phyloP scores from a whole-genome alignment of 2,888 invertebrate genomes.

The Hydrotaea diabolus region DNA sequence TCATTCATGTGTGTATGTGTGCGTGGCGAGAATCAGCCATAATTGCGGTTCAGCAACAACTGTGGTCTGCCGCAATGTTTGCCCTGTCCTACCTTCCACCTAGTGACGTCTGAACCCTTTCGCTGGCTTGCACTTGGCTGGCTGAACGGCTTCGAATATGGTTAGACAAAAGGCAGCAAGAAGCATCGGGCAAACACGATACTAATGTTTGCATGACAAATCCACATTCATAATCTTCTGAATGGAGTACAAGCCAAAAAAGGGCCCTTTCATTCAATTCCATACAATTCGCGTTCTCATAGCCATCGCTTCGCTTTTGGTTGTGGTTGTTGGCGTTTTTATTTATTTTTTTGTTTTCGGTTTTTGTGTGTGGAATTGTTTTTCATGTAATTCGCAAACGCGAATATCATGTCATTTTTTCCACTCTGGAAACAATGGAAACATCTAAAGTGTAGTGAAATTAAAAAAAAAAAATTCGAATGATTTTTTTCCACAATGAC shows the following conservation, averaged over 20 bases:
- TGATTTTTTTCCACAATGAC: conserved; percentile 57
- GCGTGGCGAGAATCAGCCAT: conserved; percentile 19
- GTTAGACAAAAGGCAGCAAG: conserved; percentile 12
- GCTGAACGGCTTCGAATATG: neutral
- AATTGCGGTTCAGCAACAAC: conserved; percentile 14
- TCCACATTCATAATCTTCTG: conserved; percentile 77
- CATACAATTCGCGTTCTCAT: conserved; percentile 60
- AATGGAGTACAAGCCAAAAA: conserved; percentile 32
- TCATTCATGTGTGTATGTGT: neutral
- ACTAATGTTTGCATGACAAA: conserved; percentile 80
- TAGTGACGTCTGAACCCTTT: conserved; percentile 18
- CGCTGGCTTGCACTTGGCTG: neutral
- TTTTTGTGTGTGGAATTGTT: conserved; percentile 61
- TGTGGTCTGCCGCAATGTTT: too few species aligned
- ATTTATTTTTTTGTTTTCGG: conserved; percentile 53
- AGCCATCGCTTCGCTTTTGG: neutral
- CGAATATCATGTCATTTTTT: conserved; percentile 66
- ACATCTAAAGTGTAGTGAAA: conserved; percentile 29
- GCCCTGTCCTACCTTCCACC: neutral
- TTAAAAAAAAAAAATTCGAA: conserved; percentile 39
- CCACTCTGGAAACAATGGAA: conserved; percentile 53
- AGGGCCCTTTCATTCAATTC: conserved; percentile 52
- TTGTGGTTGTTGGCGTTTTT: conserved; percentile 1
- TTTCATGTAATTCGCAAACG: conserved; percentile 67
- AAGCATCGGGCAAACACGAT: conserved; percentile 31